A percentile compares a stretch with the other conserved stretches of the same genome.
Conservation (phyloP, 2,113 vertebrate genomes). For the Parotia lawesii region DNA sequence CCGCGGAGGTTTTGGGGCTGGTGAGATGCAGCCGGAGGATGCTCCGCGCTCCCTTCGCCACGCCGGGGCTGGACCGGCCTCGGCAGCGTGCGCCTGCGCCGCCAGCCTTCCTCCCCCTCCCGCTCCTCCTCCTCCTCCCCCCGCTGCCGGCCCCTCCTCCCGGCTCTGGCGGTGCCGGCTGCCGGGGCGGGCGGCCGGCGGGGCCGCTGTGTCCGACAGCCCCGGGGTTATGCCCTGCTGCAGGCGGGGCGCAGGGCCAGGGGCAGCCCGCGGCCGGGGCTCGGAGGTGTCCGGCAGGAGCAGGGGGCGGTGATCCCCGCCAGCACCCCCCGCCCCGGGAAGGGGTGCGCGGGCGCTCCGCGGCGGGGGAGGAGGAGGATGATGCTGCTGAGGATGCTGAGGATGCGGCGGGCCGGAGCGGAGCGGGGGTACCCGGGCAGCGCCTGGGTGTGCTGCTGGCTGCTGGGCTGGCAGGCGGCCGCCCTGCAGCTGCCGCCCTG, state of each 20-base stretch:
- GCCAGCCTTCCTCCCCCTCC: not conserved
- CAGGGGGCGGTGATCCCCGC: not conserved
- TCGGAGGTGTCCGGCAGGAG: not conserved
- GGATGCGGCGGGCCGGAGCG: constrained; percentile 5
- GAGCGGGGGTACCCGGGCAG: not conserved
- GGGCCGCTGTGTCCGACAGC: not conserved
- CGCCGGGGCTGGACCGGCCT: not conserved
- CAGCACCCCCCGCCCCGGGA: not conserved
- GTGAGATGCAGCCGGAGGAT: not conserved
- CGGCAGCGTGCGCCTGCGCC: constrained; percentile 42
- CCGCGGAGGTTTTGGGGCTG: not conserved
- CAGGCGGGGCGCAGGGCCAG: not conserved
- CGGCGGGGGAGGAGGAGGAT: not conserved
- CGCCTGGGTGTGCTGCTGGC: constrained; percentile 72
- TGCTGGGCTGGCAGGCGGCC: constrained; percentile 65
- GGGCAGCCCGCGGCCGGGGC: not conserved
- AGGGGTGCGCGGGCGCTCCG: not conserved
- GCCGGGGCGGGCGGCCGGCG: constrained; percentile 2
- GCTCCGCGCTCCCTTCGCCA: not conserved
- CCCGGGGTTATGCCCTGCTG: constrained; percentile 19
- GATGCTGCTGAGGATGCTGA: not conserved
- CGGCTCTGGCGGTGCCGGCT: not conserved
- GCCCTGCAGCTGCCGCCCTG: constrained; percentile 64
- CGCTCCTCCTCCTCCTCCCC: not conserved
- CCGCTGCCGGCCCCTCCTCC: not conserved